Base-by-base conservation (phyloP, 2,113 vertebrate genomes). In the Puma concolor region DNA sequence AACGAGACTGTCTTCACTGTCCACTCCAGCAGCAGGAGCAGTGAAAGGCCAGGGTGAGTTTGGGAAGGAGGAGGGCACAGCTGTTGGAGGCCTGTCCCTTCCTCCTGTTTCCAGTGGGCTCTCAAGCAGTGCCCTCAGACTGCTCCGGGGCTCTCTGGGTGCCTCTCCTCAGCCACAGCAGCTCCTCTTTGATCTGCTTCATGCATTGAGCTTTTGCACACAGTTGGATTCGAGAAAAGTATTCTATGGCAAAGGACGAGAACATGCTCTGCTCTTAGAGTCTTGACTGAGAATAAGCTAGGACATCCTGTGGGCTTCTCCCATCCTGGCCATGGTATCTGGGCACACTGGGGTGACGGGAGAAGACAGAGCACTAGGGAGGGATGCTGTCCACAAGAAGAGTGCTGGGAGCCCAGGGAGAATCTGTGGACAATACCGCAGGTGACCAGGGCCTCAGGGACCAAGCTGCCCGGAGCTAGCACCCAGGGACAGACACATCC, bases 1-100 rank as follows among this genome's bases (percentile, higher is more conserved):
- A 99, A 99, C 5, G 99, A 99, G 94, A 99, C 99, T 0, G 98
- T 99, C 81, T 99, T 99, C 97, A 97, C 99, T 38, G 99, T 99
- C 97, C 99, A 99, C 99, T 99, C 99, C 97, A 99, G 98, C 97
- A 99, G 98, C 91, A 99, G 99, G 91, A 99, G 98, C 97, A 98
- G 99, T 27, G 99, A 99, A 88, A 98, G 99, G 85, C 99, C 99
- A 0, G 99, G 99, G 99, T 99, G 98, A 99, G 94, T 96, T 50
- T 31, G 66, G 25, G 38, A 63, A 69, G 83, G 89, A 54, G 64
- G 83, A 17, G 41, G 27, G 15, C 29, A 4, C 38, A 83, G 38
- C 83, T 44, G 77, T 21, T 36, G 69, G 27, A 93, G 17, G 29
- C 36, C n/a, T 12, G 11, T 48, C 48, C 48, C 36, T 44, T 41